phyloP scores from a whole-genome alignment of 1,140 invertebrate species.

The Panagrolaimus sp. region DNA sequence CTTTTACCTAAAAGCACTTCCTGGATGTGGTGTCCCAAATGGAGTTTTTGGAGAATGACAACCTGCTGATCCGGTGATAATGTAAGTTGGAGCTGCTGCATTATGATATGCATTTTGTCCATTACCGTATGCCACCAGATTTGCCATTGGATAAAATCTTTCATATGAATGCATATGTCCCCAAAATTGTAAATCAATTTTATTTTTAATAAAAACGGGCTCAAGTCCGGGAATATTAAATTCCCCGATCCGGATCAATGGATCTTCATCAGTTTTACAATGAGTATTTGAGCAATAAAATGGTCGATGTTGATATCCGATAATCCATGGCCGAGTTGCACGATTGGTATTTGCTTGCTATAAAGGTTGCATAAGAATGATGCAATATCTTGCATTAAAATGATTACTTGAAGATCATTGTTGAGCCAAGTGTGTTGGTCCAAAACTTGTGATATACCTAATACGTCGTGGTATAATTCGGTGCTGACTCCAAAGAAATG shows the following conservation, averaged over 20 bases:
- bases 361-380: slow-evolving; percentile 10
- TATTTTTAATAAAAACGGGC: slow-evolving; percentile 75
- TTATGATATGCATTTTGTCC: too few species aligned
- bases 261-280: too few species aligned
- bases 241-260: slow-evolving; percentile 41
- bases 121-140: too few species aligned
- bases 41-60: slow-evolving; percentile 50
- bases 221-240: slow-evolving; percentile 67
- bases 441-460: slow-evolving; percentile 75
- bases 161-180: too few species aligned
- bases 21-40: slow-evolving; percentile 32
- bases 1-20: slow-evolving; percentile 18
- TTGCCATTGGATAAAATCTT: too few species aligned
- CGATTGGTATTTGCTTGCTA: slow-evolving; percentile 64
- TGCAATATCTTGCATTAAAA: too few species aligned
- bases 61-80: slow-evolving; percentile 85
- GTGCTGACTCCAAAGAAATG: slow-evolving; percentile 85
- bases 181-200: slow-evolving; percentile 82
- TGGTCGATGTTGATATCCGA: slow-evolving; percentile 82
- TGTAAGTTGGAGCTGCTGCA: slow-evolving; percentile 80
- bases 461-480: slow-evolving; percentile 85
- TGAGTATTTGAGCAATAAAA: slow-evolving; percentile 85
- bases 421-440: slow-evolving; percentile 83
- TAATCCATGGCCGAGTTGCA: slow-evolving; percentile 77
- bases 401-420: too few species aligned